Conservation (phyloP, 2,113 vertebrate genomes). For the Chelonoidis abingdonii region DNA sequence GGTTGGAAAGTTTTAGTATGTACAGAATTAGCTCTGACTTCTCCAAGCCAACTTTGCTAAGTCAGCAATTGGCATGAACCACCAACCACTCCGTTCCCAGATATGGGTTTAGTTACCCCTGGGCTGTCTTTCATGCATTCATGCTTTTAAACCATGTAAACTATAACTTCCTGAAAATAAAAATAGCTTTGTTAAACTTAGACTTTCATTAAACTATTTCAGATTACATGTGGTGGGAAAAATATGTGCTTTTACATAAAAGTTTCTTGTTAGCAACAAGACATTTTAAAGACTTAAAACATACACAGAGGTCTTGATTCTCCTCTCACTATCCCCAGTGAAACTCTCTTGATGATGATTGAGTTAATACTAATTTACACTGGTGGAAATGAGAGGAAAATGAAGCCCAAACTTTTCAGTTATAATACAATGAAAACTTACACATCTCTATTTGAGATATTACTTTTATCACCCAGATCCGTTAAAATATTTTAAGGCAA, state of each 20-base stretch:
- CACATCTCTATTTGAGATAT: neutral
- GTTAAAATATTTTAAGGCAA: neutral
- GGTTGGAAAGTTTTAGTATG: neutral
- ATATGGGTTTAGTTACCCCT: constrained; percentile 47
- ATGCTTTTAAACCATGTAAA: constrained; percentile 54
- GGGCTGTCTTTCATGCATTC: constrained; percentile 30
- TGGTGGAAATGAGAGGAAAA: neutral
- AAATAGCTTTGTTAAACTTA: constrained; percentile 66
- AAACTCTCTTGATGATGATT: neutral
- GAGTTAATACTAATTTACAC: neutral
- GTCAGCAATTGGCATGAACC: constrained; percentile 9
- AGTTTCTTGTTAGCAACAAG: constrained; percentile 22
- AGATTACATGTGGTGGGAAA: constrained; percentile 20
- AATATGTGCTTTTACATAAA: constrained; percentile 37
- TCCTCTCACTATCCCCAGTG: neutral
- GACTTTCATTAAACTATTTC: constrained; percentile 20
- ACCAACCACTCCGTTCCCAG: constrained; percentile 41
- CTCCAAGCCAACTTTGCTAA: constrained; percentile 30
- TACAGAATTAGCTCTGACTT: constrained; percentile 9
- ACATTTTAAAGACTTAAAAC: constrained; percentile 26
- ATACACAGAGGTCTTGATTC: neutral
- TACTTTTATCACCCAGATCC: neutral
- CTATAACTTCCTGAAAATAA: constrained; percentile 57
- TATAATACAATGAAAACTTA: neutral
- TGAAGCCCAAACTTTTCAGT: neutral